phyloP scores from a whole-genome alignment of 2,888 invertebrate genomes.

The Spialia ferax region DNA sequence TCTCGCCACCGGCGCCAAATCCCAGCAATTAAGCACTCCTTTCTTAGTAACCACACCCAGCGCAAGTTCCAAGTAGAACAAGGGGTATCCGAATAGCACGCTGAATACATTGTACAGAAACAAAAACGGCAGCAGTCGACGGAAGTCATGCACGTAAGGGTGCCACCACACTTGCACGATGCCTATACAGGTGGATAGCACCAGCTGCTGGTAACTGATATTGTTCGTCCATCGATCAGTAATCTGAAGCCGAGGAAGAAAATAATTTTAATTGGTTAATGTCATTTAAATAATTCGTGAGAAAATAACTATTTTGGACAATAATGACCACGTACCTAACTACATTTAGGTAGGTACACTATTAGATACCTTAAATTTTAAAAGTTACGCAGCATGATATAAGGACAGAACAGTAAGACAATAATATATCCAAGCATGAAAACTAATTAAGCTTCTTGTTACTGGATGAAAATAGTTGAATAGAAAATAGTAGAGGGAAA shows the following conservation, averaged over 20 bases:
- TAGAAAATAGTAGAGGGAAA: no score
- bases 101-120: constrained; percentile 77
- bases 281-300: no score
- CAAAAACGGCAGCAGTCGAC: constrained; percentile 69
- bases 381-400: no score
- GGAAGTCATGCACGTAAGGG: constrained; percentile 70
- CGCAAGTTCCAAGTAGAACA: constrained; percentile 76
- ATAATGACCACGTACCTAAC: no score
- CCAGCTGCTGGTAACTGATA: constrained; percentile 75
- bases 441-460: no score
- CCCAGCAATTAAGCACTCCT: constrained; percentile 76
- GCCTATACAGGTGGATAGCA: constrained; percentile 73
- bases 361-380: no score
- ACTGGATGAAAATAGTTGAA: no score
- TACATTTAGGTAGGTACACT: no score
- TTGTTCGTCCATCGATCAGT: constrained; percentile 78
- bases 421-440: no score
- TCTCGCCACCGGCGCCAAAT: constrained; percentile 73
- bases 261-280: no score
- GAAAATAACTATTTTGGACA: no score
- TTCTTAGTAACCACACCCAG: constrained; percentile 76
- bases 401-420: no score
- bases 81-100: constrained; percentile 70
- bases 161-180: constrained; percentile 79
- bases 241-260: constrained; percentile 51